phyloP scores from a whole-genome alignment of 2,797 vertebrate genomes.

The Chelidonichthys spinosus region DNA sequence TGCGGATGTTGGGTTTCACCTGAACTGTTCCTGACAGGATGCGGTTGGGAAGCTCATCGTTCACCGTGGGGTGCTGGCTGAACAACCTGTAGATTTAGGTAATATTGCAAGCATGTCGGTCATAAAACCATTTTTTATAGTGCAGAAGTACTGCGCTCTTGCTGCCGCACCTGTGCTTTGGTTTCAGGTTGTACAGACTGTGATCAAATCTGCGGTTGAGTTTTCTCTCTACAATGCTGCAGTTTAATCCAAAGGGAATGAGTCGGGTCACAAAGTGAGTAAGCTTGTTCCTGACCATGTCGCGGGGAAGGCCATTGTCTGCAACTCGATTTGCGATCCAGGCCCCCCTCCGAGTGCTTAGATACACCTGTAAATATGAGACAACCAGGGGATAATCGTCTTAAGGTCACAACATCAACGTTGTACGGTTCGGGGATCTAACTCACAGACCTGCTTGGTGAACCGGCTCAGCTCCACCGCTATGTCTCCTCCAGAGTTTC shows the following conservation, averaged over 20 bases:
- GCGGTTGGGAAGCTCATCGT: slow-evolving; percentile 86
- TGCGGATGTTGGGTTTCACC: slow-evolving; percentile 82
- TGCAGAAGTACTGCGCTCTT: too few relatives aligned
- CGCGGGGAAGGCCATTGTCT: slow-evolving; percentile 74
- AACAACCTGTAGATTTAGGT: slow-evolving; percentile 68
- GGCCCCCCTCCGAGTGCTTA: slow-evolving; percentile 86
- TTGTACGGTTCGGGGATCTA: background rate
- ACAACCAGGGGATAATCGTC: background rate
- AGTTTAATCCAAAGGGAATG: slow-evolving; percentile 61
- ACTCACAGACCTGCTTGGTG: slow-evolving; percentile 76
- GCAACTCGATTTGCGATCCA: slow-evolving; percentile 85
- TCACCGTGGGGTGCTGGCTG: slow-evolving; percentile 83
- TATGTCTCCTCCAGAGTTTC: slow-evolving; percentile 86
- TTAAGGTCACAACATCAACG: too few relatives aligned
- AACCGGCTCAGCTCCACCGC: slow-evolving; percentile 83
- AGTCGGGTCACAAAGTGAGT: rapidly evolving
- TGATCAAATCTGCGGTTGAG: slow-evolving; percentile 82
- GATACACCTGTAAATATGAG: slow-evolving; percentile 76
- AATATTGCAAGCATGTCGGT: too few relatives aligned
- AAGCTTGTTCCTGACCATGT: slow-evolving; percentile 63
- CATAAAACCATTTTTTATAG: too few relatives aligned
- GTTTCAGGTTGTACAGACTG: slow-evolving; percentile 51
- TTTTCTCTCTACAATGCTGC: slow-evolving; percentile 57
- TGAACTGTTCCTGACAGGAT: slow-evolving; percentile 84
- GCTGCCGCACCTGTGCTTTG: too few relatives aligned